Evolutionary conservation across 2,113 vertebrate species (phyloP).

Genomic region (Tetraodon nigroviridis): DNA sequence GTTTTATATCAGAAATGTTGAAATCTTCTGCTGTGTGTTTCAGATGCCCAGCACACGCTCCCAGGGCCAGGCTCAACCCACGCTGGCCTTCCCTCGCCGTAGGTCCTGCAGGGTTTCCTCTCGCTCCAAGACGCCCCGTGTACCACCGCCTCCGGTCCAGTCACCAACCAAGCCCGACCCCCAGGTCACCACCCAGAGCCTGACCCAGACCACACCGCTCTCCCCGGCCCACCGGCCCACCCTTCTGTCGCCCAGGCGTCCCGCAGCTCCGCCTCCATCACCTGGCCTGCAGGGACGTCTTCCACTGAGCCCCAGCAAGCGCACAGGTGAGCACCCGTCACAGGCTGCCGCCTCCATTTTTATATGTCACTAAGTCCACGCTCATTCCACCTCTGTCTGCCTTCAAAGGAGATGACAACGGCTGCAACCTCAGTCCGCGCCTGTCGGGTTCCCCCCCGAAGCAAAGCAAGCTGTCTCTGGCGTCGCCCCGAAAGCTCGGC

Average conservation of each 20-base stretch:
- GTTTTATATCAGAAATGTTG: no score
- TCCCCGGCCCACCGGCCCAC: not conserved
- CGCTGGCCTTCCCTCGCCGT: slow-evolving; percentile 80
- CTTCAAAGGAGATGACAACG: slow-evolving; percentile 82
- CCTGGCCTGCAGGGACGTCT: slow-evolving; percentile 39
- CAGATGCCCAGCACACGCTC: slow-evolving; percentile 80
- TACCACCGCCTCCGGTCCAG: not conserved
- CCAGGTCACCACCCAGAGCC: not conserved
- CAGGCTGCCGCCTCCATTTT: not conserved
- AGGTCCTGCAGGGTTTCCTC: slow-evolving; percentile 61
- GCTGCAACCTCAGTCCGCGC: slow-evolving; percentile 78
- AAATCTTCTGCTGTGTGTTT: not conserved
- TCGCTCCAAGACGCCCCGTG: slow-evolving; percentile 16
- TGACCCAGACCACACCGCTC: not conserved
- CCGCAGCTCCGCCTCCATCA: slow-evolving; percentile 2
- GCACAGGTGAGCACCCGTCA: slow-evolving; percentile 75
- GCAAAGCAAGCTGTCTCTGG: slow-evolving; percentile 65
- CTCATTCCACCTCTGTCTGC: not conserved
- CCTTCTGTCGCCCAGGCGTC: not conserved
- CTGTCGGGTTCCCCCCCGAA: slow-evolving; percentile 82
- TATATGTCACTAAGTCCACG: not conserved
- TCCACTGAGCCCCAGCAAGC: slow-evolving; percentile 89
- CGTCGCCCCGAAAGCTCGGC: slow-evolving; percentile 68
- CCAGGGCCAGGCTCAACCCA: slow-evolving; percentile 71
- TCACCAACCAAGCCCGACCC: not conserved